Conservation (phyloP, 1,140 invertebrate species). For the Zeugodacus cucurbitae region DNA sequence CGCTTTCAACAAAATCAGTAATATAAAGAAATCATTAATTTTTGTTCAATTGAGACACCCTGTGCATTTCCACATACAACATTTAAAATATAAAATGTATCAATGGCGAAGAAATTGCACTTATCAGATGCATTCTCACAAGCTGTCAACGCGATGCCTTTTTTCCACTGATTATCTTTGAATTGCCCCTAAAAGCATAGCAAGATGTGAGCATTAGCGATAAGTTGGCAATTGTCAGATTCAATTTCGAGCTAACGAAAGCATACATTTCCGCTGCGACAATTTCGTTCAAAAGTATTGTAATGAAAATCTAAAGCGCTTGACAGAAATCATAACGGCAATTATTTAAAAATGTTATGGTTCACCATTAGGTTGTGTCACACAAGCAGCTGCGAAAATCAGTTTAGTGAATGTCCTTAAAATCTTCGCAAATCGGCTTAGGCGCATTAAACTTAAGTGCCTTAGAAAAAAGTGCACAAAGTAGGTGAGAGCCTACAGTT, state of each 20-base stretch:
- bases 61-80: too few relatives aligned
- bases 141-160: background rate
- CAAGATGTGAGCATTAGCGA: background rate
- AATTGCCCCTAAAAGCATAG: background rate
- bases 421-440: background rate
- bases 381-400: background rate
- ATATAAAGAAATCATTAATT: too few relatives aligned
- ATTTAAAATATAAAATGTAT: too few relatives aligned
- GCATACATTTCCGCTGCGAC: background rate
- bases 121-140: background rate
- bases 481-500: background rate
- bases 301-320: background rate
- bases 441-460: background rate
- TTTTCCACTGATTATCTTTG: background rate
- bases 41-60: too few relatives aligned
- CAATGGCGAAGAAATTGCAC: too few relatives aligned
- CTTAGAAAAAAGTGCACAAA: background rate
- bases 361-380: background rate
- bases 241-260: background rate
- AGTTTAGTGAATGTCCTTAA: background rate
- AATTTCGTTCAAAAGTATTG: background rate
- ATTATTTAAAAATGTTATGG: background rate
- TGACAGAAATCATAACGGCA: background rate
- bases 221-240: background rate
- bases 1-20: too few relatives aligned